Percentiles rank a stretch among this genome's conserved stretches.
Conservation (phyloP, 2,888 invertebrate genomes). For the Catocala nupta region DNA sequence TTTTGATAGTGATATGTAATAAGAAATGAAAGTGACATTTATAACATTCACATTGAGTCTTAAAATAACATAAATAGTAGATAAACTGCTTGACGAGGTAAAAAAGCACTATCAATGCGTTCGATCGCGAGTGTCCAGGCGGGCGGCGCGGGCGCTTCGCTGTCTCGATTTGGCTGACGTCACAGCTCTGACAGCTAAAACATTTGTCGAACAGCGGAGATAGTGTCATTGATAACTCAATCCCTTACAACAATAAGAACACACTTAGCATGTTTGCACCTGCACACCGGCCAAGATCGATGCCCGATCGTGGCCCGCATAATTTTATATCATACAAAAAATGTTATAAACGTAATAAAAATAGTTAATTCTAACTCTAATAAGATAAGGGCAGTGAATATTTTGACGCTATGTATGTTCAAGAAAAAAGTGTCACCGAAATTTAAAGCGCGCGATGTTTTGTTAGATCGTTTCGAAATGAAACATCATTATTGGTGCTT, state of each 20-base stretch:
- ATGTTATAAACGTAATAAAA: conserved; percentile 41
- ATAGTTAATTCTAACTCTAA: conserved; percentile 46
- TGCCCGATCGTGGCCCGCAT: conserved; percentile 77
- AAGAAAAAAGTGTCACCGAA: conserved; percentile 73
- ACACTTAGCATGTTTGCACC: conserved; percentile 88
- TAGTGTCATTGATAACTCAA: conserved; percentile 87
- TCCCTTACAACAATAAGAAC: conserved; percentile 86
- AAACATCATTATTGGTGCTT: conserved; percentile 87
- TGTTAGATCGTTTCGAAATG: conserved; percentile 80
- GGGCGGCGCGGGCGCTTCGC: conserved; percentile 64
- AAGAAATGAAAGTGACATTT: conserved; percentile 27
- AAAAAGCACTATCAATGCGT: conserved; percentile 66
- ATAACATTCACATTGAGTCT: conserved; percentile 30
- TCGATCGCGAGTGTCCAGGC: conserved; percentile 67
- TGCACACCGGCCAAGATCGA: conserved; percentile 75
- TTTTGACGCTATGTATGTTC: conserved; percentile 47
- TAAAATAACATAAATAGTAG: conserved; percentile 43
- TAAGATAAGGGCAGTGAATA: conserved; percentile 52
- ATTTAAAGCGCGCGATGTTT: conserved; percentile 68
- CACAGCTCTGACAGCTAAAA: conserved; percentile 86
- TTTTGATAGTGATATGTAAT: conserved; percentile 1
- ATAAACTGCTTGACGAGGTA: conserved; percentile 51
- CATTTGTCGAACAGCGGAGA: conserved; percentile 85
- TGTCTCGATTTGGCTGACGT: conserved; percentile 83
- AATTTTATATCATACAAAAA: conserved; percentile 58